Conservation (phyloP, 2,797 vertebrate species). For the Sebastes steindachneri region DNA sequence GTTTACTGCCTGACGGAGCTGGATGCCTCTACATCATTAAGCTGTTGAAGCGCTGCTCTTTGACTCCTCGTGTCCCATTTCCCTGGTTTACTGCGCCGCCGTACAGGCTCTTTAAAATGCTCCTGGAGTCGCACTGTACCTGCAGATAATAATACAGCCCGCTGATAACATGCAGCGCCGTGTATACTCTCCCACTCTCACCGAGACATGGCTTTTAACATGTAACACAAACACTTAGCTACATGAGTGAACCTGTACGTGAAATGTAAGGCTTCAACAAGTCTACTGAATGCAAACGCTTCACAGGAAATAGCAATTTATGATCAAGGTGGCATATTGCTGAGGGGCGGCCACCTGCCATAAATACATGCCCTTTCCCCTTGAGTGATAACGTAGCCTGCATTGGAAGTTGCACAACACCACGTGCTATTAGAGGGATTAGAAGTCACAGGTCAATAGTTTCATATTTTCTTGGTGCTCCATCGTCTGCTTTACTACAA, state of each 20-base stretch:
- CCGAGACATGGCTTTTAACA: slow-evolving; percentile 34
- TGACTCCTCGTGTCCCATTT: slow-evolving; percentile 75
- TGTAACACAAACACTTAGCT: slow-evolving; percentile 18
- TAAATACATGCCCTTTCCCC: slow-evolving; percentile 73
- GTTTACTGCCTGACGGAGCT: slow-evolving; percentile 79
- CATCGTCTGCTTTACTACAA: slow-evolving; percentile 43
- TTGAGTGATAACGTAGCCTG: slow-evolving; percentile 59
- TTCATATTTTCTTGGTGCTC: slow-evolving; percentile 58
- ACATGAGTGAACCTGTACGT: slow-evolving; percentile 13
- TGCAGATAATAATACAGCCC: slow-evolving; percentile 60
- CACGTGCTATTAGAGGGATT: slow-evolving; percentile 60
- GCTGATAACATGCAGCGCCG: slow-evolving; percentile 37
- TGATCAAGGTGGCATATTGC: slow-evolving; percentile 15
- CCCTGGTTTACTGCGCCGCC: slow-evolving; percentile 63
- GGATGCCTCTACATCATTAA: slow-evolving; percentile 81
- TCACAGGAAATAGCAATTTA: slow-evolving; percentile 7
- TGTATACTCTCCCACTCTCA: slow-evolving; percentile 14
- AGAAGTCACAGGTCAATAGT: slow-evolving; percentile 61
- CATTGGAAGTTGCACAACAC: slow-evolving; percentile 69
- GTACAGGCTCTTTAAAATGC: slow-evolving; percentile 64
- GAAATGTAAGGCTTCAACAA: slow-evolving; percentile 3
- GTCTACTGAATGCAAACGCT: slow-evolving; percentile 4
- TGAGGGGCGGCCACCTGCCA: slow-evolving; percentile 47
- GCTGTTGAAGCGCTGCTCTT: slow-evolving; percentile 79
- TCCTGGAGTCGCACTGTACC: slow-evolving; percentile 55